Conservation (phyloP, 2,797 vertebrate genomes). For the Poecilia gillii region DNA sequence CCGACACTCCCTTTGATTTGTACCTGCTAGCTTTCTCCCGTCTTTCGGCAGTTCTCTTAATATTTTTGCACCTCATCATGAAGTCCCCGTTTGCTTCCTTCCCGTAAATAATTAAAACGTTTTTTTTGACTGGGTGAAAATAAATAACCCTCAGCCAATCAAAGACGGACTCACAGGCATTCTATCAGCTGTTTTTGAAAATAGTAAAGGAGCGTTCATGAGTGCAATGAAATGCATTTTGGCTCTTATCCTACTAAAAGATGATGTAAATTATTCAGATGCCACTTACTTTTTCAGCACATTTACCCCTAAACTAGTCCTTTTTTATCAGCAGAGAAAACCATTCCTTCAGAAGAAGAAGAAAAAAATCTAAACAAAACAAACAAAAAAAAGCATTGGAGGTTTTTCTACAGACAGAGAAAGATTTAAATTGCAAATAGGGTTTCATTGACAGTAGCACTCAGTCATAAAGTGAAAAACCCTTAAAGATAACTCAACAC, state of each 20-base stretch:
- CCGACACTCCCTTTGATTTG: constrained; percentile 35
- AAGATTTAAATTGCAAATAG: constrained; percentile 65
- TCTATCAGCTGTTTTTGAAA: constrained; percentile 44
- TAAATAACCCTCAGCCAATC: constrained; percentile 69
- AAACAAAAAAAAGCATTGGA: constrained; percentile 14
- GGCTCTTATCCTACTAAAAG: constrained; percentile 66
- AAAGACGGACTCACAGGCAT: constrained; percentile 20
- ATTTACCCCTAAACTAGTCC: constrained; percentile 34
- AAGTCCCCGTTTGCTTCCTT: constrained; percentile 63
- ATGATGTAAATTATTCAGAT: constrained; percentile 76
- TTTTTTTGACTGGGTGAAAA: constrained; percentile 61
- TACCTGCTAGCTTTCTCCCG: constrained; percentile 29
- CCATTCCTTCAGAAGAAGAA: constrained; percentile 6
- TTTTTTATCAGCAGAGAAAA: constrained; percentile 26
- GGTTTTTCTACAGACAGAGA: constrained; percentile 19
- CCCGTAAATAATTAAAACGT: constrained; percentile 73
- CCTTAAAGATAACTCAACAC: constrained; percentile 72
- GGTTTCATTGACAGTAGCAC: constrained; percentile 49
- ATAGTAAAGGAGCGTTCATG: constrained; percentile 33
- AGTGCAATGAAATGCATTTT: constrained; percentile 58
- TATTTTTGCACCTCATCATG: constrained; percentile 62
- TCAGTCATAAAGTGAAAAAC: constrained; percentile 65
- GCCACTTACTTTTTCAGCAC: constrained; percentile 52
- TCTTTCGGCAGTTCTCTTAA: constrained; percentile 48
- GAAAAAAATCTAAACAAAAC: not conserved